Conservation (phyloP, 2,888 invertebrate genomes). For the Heterodera filipjevi region DNA sequence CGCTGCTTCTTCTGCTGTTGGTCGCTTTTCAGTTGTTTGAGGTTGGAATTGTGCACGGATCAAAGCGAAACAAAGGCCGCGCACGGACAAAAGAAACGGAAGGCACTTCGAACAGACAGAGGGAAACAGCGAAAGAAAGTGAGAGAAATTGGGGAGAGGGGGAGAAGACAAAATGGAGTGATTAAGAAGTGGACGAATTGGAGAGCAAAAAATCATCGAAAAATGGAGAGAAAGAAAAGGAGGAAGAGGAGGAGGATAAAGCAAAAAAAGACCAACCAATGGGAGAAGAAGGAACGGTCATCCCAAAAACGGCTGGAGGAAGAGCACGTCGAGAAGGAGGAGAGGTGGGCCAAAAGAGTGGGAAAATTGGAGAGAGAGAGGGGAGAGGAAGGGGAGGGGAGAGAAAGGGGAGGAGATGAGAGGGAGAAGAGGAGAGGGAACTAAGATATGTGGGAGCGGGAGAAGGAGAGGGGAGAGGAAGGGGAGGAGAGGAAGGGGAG, state of each 20-base stretch:
- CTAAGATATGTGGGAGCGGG: neutral
- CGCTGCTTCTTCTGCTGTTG: conserved; percentile 10
- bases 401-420: neutral
- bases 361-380: neutral
- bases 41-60: neutral
- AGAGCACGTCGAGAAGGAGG: conserved; percentile 12
- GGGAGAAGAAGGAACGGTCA: neutral
- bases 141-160: neutral
- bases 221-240: conserved; percentile 14
- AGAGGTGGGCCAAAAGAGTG: conserved; percentile 8
- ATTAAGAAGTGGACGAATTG: conserved; percentile 20
- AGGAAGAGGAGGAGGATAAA: conserved; percentile 2
- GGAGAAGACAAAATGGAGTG: neutral
- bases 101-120: neutral
- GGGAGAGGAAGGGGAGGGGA: neutral
- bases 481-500: neutral
- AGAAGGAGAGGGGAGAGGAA: neutral
- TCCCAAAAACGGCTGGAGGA: neutral
- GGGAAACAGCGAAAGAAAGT: conserved; percentile 19
- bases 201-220: conserved; percentile 18
- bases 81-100: neutral
- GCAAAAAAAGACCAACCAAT: neutral
- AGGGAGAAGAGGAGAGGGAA: neutral
- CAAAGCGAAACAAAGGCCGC: conserved; percentile 1
- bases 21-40: neutral